Percentiles rank a stretch among this genome's conserved stretches.
Evolutionary conservation across 2,888 invertebrate genomes (phyloP).

Genomic region (Lasioglossum lativentre): DNA sequence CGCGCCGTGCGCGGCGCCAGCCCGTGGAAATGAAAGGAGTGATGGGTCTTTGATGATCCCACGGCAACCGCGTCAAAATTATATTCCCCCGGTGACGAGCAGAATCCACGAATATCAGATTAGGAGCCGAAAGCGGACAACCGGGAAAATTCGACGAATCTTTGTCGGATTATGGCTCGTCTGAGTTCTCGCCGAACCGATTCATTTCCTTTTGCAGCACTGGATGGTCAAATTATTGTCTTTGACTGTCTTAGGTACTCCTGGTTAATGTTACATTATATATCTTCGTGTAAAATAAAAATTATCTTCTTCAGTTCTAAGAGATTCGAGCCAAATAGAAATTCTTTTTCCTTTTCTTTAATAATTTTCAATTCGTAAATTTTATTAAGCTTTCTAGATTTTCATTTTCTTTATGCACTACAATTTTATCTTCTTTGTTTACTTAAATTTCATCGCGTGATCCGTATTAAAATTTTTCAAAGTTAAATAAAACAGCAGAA

Average conservation of each 20-base stretch:
- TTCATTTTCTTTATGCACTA: no score
- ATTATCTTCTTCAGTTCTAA: no score
- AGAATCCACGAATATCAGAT: conserved; percentile 31
- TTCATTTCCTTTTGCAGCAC: not conserved
- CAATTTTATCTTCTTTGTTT: no score
- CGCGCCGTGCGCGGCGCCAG: not conserved
- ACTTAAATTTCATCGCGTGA: no score
- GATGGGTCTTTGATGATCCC: conserved; percentile 43
- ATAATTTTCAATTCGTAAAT: no score
- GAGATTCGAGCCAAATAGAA: no score
- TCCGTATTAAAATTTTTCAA: no score
- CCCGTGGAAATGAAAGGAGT: conserved; percentile 29
- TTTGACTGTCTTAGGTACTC: not conserved
- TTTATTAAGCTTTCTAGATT: no score
- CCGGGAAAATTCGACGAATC: not conserved
- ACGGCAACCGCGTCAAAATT: conserved; percentile 27
- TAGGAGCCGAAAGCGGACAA: not conserved
- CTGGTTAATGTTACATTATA: no score
- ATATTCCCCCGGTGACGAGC: conserved; percentile 13
- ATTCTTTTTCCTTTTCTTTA: no score
- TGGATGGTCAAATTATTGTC: not conserved
- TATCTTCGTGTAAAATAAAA: no score
- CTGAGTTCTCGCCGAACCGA: not conserved
- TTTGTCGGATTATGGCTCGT: not conserved
- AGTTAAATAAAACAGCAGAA: no score